phyloP scores from a whole-genome alignment of 2,797 vertebrate genomes.

The Alcedo atthis region DNA sequence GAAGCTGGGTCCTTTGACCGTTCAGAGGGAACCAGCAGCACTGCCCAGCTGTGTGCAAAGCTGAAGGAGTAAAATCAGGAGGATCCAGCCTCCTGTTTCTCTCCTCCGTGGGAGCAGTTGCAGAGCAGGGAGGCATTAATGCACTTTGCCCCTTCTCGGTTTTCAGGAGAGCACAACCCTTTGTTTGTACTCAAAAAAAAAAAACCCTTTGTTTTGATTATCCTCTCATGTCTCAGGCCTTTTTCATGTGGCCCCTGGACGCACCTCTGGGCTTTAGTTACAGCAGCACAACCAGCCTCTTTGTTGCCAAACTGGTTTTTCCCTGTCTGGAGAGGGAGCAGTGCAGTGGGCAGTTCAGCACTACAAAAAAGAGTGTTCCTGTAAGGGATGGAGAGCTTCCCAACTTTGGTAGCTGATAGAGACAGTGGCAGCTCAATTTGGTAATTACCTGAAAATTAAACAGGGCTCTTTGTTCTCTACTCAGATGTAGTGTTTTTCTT shows the following conservation, averaged over 20 bases:
- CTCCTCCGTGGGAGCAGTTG: not conserved
- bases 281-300: not conserved
- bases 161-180: not conserved
- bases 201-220: not conserved
- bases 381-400: not conserved
- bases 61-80: not conserved
- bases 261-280: not conserved
- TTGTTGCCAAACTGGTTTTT: not conserved
- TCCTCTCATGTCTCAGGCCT: not conserved
- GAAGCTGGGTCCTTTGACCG: not conserved
- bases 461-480: not conserved
- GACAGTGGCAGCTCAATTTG: not conserved
- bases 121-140: not conserved
- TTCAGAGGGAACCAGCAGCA: not conserved
- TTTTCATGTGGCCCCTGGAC: not conserved
- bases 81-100: not conserved
- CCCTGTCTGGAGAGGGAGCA: not conserved
- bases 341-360: not conserved
- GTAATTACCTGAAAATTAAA: not conserved
- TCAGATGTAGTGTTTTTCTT: not conserved
- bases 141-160: not conserved
- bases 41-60: not conserved
- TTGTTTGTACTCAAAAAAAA: not conserved
- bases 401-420: not conserved
- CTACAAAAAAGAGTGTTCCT: not conserved